Conservation (phyloP, 2,888 invertebrate species). For the Caprella mutica region DNA sequence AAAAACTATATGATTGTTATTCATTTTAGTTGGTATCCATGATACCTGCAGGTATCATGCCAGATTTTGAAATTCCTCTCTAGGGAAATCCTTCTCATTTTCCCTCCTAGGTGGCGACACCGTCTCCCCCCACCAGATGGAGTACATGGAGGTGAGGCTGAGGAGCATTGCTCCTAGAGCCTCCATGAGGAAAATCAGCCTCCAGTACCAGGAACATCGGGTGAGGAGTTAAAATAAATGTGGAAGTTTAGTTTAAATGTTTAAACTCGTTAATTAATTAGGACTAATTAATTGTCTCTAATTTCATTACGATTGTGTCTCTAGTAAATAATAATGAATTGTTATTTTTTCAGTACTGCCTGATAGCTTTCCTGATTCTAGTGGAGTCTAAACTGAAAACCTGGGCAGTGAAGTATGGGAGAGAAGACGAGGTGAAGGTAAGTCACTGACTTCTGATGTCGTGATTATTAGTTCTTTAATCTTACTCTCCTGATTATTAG, state of each 20-base stretch:
- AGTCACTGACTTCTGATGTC: too few species aligned
- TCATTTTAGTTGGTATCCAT: too few species aligned
- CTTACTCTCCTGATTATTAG: too few species aligned
- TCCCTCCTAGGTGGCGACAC: conserved; percentile 60
- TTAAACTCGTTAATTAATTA: neutral
- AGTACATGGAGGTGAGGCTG: conserved; percentile 66
- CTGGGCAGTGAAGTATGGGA: conserved; percentile 83
- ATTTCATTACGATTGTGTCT: neutral
- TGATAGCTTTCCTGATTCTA: conserved; percentile 79
- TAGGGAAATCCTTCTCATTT: too few species aligned
- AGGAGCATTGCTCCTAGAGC: conserved; percentile 62
- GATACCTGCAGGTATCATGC: too few species aligned
- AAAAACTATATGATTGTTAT: too few species aligned
- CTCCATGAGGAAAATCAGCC: conserved; percentile 65
- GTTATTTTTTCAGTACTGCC: conserved; percentile 53
- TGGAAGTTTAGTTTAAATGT: neutral
- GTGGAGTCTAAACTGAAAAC: conserved; percentile 76
- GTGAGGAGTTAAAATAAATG: conserved; percentile 38
- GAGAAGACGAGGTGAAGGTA: conserved; percentile 67
- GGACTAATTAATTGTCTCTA: neutral
- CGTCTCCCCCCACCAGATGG: conserved; percentile 66
- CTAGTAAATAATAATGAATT: neutral
- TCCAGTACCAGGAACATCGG: conserved; percentile 84
- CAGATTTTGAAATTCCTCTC: too few species aligned
- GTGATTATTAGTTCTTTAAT: neutral